Base-by-base conservation (phyloP, 2,888 invertebrate genomes). In the Osmoderma eremita region DNA sequence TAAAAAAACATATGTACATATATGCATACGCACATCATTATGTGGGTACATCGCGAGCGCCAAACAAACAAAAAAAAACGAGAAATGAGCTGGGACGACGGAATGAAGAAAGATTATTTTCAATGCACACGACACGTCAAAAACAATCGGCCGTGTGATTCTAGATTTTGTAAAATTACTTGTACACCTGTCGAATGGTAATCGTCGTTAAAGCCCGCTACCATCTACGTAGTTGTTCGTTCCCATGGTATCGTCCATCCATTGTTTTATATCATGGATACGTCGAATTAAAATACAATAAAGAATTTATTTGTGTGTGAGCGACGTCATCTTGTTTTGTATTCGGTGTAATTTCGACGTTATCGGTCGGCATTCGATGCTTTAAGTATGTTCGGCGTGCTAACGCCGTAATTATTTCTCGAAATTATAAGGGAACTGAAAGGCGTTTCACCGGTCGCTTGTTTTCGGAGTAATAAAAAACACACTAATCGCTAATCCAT, bases 131-230 rank as follows among this genome's bases (percentile, higher is more conserved):
- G 15, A 45, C 42, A 49, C 22, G 51, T 39, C 24, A 53, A 39
- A 41, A 53, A 53, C 63, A 63, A 41, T 51, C 24, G 53, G 22
- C 17, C 51, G 51, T 63, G 63, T 53, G 63, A 53, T 63, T 63
- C 42, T 42, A 63, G 42, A 63, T 63, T 63, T 63, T 63, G 53
- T 63, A 67, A 67, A 67, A 67, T 67, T 67, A 63, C 63, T 18
- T 5, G 49, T 63, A 67, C 67, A 67, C 67, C 63, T 56, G 56
- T 67, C 54, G 67, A 67, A 67, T 67, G 39, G 48, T 63, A 63
- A 67, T 63, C 42, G 41, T 17, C 36, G 36, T 24, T 42, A 48
- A 61, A 45, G 41, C 45, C 30, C 24, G 41, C 20, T 56, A 12
- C 58, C 30, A 30, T 30, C 6, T 30, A n/a, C n/a, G n/a, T n/a